Base-by-base conservation (phyloP, 2,113 vertebrate genomes). In the Motacilla tschutschensis region DNA sequence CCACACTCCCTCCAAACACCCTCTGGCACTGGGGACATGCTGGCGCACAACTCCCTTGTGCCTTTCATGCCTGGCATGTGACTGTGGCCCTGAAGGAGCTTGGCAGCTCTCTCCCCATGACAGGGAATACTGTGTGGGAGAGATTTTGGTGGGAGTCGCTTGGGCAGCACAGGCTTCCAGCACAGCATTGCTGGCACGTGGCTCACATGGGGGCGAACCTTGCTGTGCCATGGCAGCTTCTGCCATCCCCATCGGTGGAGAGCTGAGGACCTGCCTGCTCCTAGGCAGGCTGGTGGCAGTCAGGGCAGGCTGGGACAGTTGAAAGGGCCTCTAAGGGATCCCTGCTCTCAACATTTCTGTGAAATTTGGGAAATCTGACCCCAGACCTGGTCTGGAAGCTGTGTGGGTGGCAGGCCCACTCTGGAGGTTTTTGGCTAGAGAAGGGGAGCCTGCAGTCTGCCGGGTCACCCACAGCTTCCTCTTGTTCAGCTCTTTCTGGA, bases 121-220 rank as follows among this genome's bases (percentile, higher is more conserved):
- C 28, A 25, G 57, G 31, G 25, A n/a, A 35, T 21, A 29, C 33
- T 16, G 16, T 5, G 8, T 65, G 35, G 31, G 21, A 70, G 51
- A 22, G 31, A 9, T 65, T 74, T 40, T 57, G 60, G 38, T 47
- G 46, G 41, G 64, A 28, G 26, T 54, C 4, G 0, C 22, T 33
- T 0, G 3, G 48, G 19, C 40, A 79, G 6, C 29, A 16, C 2
- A 12, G 8, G 12, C 54, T 72, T 18, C 29, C 26, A 25, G 33
- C 41, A 26, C 1, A 4, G n/a, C 55, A 46, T 2, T 26, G 31
- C 64, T 58, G 59, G 17, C 43, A 50, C 0, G 0, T 12, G 47
- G 26, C 78, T 53, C 38, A 36, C 1, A 5, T 3, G 5, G 0
- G 13, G 9, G 0, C 31, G 54, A 77, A 8, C 33, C 46, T 47